These are phyloP conservation scores for Trididemnum nubilum DNA, from an alignment of 23 tunicate species.

Conservation along the genomic window DNA sequence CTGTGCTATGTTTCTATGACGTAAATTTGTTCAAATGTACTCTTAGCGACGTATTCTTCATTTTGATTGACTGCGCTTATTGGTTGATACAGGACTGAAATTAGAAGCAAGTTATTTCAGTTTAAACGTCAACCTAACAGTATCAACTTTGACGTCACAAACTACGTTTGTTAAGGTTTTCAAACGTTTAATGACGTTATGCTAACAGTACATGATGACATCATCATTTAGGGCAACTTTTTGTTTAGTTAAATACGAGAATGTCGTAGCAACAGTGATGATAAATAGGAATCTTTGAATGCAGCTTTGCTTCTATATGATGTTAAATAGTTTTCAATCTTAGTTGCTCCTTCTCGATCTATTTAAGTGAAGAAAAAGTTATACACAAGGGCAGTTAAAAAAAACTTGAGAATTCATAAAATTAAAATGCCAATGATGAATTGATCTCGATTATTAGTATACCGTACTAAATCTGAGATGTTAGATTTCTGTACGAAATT, in stretches of 20 bases:
- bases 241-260: not conserved
- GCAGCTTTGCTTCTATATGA: not conserved
- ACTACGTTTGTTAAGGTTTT: not conserved
- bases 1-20: no score
- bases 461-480: no score
- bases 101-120: not conserved
- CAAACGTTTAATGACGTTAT: not conserved
- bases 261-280: constrained; percentile 29
- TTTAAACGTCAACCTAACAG: not conserved
- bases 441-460: no score
- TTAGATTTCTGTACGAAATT: no score
- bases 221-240: not conserved
- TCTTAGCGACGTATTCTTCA: not conserved
- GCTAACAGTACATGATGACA: not conserved
- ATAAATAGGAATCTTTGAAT: not conserved
- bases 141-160: not conserved
- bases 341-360: constrained; percentile 23
- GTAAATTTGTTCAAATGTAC: no score
- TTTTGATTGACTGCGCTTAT: not conserved
- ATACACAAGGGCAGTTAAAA: no score
- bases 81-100: not conserved
- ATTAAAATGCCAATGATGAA: no score
- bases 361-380: not conserved
- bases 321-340: constrained; percentile 17
- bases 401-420: no score